These are phyloP conservation scores for Acrossocheilus wenchowensis DNA, from an alignment of 2,797 vertebrate species.

Conservation along the genomic window DNA sequence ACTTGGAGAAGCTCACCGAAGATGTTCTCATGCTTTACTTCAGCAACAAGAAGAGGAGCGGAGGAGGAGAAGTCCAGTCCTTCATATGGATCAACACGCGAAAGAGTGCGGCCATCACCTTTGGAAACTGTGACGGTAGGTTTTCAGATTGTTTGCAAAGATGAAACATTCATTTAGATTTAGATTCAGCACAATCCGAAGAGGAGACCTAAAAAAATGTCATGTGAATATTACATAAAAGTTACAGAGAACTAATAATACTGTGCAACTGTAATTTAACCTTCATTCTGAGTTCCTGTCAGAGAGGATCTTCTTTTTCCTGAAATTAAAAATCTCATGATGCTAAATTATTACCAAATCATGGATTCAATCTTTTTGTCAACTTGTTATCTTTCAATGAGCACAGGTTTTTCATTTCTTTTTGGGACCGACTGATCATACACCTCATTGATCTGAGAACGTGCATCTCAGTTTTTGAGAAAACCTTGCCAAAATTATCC, in stretches of 20 bases:
- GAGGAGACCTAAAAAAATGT: background rate
- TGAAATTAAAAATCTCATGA: background rate
- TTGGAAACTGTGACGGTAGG: slow-evolving; percentile 62
- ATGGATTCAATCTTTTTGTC: background rate
- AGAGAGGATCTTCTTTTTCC: background rate
- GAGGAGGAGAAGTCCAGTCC: slow-evolving; percentile 60
- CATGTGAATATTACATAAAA: background rate
- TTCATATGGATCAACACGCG: slow-evolving; percentile 47
- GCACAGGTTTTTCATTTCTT: background rate
- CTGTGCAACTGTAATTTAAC: background rate
- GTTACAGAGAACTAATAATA: background rate
- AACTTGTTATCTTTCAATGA: background rate
- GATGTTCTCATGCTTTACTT: slow-evolving; percentile 63
- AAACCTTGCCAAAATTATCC: too few relatives aligned
- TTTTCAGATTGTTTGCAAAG: slow-evolving; percentile 8
- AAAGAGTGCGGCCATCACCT: slow-evolving; percentile 58
- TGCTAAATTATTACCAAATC: background rate
- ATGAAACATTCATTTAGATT: background rate
- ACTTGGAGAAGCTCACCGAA: slow-evolving; percentile 55
- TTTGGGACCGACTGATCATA: background rate
- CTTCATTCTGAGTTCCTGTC: background rate
- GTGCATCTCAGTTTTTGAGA: too few relatives aligned
- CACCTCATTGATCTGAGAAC: too few relatives aligned
- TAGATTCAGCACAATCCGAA: background rate
- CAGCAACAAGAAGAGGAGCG: slow-evolving; percentile 61